Conservation (phyloP, 2,113 vertebrate genomes). For the Mesoclemmys tuberculata region DNA sequence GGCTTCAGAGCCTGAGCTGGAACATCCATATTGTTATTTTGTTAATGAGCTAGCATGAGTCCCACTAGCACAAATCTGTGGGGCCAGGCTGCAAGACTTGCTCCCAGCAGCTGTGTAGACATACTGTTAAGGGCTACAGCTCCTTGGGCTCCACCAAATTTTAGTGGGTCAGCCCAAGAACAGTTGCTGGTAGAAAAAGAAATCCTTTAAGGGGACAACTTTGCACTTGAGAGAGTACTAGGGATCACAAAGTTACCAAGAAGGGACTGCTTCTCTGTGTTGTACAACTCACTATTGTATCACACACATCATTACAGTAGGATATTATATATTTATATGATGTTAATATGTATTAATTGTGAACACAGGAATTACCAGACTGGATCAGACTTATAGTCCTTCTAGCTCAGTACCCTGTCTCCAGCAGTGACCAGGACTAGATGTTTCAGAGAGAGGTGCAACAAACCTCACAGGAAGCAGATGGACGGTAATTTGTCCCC, state of each 20-base stretch:
- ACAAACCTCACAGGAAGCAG: neutral
- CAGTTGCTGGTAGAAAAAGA: neutral
- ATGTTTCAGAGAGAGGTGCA: neutral
- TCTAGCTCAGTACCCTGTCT: neutral
- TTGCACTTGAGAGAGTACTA: neutral
- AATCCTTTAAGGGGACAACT: accelerated
- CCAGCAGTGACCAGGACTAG: accelerated
- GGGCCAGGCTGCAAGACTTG: no score
- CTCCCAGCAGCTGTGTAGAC: no score
- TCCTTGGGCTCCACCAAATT: no score
- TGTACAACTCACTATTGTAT: neutral
- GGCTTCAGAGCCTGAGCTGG: no score
- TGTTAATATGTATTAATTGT: accelerated
- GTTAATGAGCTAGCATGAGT: no score
- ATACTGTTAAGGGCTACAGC: no score
- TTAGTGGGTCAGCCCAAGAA: no score
- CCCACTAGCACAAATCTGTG: no score
- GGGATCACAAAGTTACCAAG: neutral
- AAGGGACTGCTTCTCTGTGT: neutral
- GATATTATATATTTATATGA: accelerated
- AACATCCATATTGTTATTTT: no score
- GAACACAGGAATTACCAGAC: neutral
- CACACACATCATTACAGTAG: neutral
- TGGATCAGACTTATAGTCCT: accelerated
- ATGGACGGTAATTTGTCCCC: neutral